phyloP scores from a whole-genome alignment of 1,140 invertebrate genomes.

The Gonioctena quinquepunctata region DNA sequence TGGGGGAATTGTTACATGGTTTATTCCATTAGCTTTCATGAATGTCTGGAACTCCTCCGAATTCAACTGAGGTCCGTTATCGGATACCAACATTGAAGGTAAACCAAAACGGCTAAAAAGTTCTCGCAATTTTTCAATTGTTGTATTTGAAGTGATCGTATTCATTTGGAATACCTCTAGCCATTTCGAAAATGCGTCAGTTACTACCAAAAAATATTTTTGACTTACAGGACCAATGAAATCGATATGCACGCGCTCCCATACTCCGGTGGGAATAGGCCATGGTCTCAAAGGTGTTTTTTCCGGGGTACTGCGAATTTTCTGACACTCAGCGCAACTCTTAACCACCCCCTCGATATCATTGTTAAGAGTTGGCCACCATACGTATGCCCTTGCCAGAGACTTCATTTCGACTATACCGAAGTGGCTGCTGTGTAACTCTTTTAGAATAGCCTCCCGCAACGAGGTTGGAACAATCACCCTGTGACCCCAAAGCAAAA shows the following conservation, averaged over 20 bases:
- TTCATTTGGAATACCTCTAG: slow-evolving; percentile 33
- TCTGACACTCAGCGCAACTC: slow-evolving; percentile 19
- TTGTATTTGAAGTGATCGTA: slow-evolving; percentile 32
- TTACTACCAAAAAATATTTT: slow-evolving; percentile 53
- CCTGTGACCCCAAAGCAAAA: slow-evolving; percentile 41
- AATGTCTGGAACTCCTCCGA: slow-evolving; percentile 52
- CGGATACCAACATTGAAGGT: slow-evolving; percentile 49
- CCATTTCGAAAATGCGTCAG: slow-evolving; percentile 59
- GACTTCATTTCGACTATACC: slow-evolving; percentile 44
- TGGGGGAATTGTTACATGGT: slow-evolving; percentile 41
- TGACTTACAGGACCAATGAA: slow-evolving; percentile 54
- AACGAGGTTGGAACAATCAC: slow-evolving; percentile 38
- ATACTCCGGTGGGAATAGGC: slow-evolving; percentile 45
- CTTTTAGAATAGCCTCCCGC: slow-evolving; percentile 29
- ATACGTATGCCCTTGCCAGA: slow-evolving; percentile 11
- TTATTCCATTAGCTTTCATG: slow-evolving; percentile 47
- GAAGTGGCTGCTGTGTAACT: slow-evolving; percentile 51
- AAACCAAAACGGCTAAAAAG: slow-evolving; percentile 40
- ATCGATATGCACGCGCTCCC: slow-evolving; percentile 57
- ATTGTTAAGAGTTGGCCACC: slow-evolving; percentile 49
- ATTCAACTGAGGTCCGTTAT: slow-evolving; percentile 54
- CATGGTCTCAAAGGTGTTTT: slow-evolving; percentile 3
- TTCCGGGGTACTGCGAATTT: not conserved
- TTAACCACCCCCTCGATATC: slow-evolving; percentile 50
- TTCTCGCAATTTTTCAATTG: slow-evolving; percentile 41